Conservation (phyloP, 2,797 vertebrate genomes). For the Falco biarmicus region DNA sequence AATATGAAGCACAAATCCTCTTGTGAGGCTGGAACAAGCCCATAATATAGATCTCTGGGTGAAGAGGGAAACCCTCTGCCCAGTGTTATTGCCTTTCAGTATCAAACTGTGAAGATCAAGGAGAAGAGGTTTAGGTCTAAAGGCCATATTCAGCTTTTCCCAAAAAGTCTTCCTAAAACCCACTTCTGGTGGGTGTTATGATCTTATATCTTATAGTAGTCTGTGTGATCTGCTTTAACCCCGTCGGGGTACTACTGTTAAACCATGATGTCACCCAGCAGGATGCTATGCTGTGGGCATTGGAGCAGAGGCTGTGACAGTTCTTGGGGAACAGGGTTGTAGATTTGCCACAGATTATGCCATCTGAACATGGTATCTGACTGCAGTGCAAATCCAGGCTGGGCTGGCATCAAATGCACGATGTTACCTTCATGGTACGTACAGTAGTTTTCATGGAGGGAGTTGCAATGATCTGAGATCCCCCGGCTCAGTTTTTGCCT, state of each 20-base stretch:
- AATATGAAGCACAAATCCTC: not conserved
- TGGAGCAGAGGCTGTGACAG: not conserved
- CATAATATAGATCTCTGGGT: not conserved
- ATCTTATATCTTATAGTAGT: not conserved
- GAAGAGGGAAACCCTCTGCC: not conserved
- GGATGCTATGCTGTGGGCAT: rapidly evolving
- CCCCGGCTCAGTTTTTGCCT: not conserved
- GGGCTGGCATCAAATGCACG: not conserved
- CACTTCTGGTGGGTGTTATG: not conserved
- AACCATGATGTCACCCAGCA: not conserved
- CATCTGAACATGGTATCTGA: not conserved
- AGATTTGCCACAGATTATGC: not conserved
- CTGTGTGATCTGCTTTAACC: not conserved
- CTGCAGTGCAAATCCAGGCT: not conserved
- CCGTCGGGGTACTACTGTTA: not conserved
- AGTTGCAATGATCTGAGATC: not conserved
- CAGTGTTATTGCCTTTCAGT: not conserved
- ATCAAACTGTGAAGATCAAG: not conserved
- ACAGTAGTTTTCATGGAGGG: not conserved
- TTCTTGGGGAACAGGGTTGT: not conserved
- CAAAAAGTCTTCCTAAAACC: not conserved
- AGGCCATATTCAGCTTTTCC: not conserved
- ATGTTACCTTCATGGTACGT: rapidly evolving
- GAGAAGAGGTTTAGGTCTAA: not conserved
- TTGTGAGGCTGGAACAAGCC: not conserved